Percentiles rank a stretch among this genome's conserved stretches.
Conservation (phyloP, 2,113 vertebrate genomes). For the Eulemur rufifrons region DNA sequence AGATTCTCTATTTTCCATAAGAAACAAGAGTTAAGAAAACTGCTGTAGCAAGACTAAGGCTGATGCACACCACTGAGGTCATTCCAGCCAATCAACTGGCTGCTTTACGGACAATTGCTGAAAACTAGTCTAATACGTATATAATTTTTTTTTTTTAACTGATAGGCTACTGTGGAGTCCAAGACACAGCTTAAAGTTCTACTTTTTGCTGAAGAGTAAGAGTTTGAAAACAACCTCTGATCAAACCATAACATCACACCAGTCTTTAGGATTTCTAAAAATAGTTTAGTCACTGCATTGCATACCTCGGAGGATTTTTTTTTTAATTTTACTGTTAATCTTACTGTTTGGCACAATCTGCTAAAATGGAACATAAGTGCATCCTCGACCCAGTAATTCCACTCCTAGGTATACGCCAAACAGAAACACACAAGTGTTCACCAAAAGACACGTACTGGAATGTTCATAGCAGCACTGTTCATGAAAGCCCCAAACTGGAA, state of each 20-base stretch:
- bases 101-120: not conserved
- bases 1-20: not conserved
- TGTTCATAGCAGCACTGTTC: not conserved
- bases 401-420: not conserved
- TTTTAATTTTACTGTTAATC: not conserved
- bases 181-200: not conserved
- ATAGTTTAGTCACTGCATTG: not conserved
- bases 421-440: not conserved
- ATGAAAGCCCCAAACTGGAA: not conserved
- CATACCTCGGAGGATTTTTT: not conserved
- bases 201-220: slow-evolving; percentile 33
- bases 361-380: not conserved
- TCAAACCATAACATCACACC: not conserved
- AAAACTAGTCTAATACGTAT: not conserved
- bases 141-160: not conserved
- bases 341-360: not conserved
- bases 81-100: not conserved
- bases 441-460: not conserved
- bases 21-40: slow-evolving; percentile 3
- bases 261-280: not conserved
- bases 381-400: not conserved
- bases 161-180: not conserved
- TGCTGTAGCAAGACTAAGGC: not conserved
- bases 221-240: slow-evolving; percentile 23
- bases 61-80: not conserved